phyloP scores from a whole-genome alignment of 2,113 vertebrate species.

The Excalfactoria chinensis region DNA sequence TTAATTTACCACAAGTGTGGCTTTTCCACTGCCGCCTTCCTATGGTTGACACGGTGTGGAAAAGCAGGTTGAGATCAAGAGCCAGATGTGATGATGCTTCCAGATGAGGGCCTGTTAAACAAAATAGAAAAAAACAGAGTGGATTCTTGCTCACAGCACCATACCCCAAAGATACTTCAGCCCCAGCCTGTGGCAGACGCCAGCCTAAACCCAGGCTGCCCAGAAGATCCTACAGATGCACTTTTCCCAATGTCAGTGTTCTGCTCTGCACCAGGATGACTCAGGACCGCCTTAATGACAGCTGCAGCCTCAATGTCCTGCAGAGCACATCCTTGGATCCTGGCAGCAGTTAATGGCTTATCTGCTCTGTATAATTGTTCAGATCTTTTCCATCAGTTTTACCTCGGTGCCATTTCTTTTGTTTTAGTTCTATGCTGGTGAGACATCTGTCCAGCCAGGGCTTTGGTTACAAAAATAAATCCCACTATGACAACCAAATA shows the following conservation, averaged over 20 bases:
- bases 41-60: not conserved
- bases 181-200: not conserved
- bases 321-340: constrained; percentile 5
- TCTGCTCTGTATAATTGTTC: constrained; percentile 17
- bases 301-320: not conserved
- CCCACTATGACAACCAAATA: not conserved
- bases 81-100: not conserved
- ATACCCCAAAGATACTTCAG: not conserved
- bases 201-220: not conserved
- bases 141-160: not conserved
- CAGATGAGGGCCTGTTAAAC: not conserved
- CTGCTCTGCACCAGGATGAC: not conserved
- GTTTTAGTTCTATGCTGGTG: not conserved
- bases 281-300: constrained; percentile 4
- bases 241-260: not conserved
- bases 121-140: not conserved
- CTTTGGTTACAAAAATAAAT: not conserved
- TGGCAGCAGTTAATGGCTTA: constrained; percentile 17
- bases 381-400: constrained; percentile 24
- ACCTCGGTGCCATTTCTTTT: not conserved
- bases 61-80: not conserved
- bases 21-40: not conserved
- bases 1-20: not conserved
- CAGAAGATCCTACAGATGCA: not conserved
- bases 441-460: not conserved